Conservation (phyloP, 2,797 vertebrate genomes). For the Oreochromis grahami region DNA sequence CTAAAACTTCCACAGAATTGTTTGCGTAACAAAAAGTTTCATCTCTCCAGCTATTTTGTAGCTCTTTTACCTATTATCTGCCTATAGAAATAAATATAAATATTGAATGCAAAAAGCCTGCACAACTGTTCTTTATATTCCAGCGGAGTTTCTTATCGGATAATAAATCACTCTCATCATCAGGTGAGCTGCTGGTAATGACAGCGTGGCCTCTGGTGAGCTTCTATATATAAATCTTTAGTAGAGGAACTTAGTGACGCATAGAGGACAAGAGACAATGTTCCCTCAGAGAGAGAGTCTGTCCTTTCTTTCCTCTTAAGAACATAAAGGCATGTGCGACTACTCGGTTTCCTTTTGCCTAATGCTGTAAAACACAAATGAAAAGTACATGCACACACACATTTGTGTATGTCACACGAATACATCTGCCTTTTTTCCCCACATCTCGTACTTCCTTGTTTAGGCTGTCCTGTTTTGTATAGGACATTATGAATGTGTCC, state of each 20-base stretch:
- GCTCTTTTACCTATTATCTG: not conserved
- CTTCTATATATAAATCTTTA: slow-evolving; percentile 42
- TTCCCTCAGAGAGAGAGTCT: slow-evolving; percentile 22
- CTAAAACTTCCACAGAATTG: accelerated
- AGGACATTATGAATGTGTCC: not conserved
- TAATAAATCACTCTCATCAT: slow-evolving; percentile 34
- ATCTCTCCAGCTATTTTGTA: not conserved
- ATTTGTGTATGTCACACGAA: not conserved
- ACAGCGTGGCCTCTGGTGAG: slow-evolving; percentile 14
- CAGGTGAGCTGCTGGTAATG: slow-evolving; percentile 34
- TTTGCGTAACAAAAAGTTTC: not conserved
- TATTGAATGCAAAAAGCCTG: not conserved
- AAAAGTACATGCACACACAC: not conserved
- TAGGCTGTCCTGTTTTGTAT: not conserved
- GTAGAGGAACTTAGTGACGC: slow-evolving; percentile 43
- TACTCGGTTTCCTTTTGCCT: not conserved
- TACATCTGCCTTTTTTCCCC: not conserved
- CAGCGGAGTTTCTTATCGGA: not conserved
- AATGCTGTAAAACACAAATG: not conserved
- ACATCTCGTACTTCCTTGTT: not conserved
- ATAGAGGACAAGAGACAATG: slow-evolving; percentile 34
- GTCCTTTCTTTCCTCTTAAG: not conserved
- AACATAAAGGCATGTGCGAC: not conserved
- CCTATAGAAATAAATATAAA: not conserved
- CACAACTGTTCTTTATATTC: not conserved